These are phyloP conservation scores for Clepsis dumicolana DNA, from an alignment of 2,888 invertebrate genomes.

Conservation along the genomic window DNA sequence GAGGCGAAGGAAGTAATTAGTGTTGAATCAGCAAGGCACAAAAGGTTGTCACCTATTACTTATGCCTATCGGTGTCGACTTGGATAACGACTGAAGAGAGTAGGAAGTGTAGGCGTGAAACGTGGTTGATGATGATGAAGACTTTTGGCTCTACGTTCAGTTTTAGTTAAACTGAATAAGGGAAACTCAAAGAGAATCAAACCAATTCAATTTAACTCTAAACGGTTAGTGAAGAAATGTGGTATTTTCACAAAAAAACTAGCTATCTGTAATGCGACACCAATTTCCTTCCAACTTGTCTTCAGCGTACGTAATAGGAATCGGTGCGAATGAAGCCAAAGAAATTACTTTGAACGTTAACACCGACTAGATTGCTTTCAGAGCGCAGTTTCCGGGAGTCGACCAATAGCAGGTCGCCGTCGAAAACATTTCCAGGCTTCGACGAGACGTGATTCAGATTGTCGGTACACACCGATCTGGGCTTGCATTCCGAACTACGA, in stretches of 20 bases:
- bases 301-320: slow-evolving; percentile 43
- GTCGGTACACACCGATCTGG: slow-evolving; percentile 46
- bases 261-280: background rate
- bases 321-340: slow-evolving; percentile 64
- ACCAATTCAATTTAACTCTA: background rate
- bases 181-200: background rate
- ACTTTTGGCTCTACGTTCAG: background rate
- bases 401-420: slow-evolving; percentile 57
- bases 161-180: background rate
- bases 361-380: slow-evolving; percentile 75
- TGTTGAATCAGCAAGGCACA: slow-evolving; percentile 56
- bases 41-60: slow-evolving; percentile 49
- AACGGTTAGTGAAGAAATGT: background rate
- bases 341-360: slow-evolving; percentile 75
- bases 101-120: background rate
- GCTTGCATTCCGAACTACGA: slow-evolving; percentile 6
- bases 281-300: slow-evolving; percentile 25
- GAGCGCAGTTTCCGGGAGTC: slow-evolving; percentile 66
- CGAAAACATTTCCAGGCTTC: slow-evolving; percentile 62
- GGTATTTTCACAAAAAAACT: background rate
- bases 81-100: background rate
- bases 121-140: background rate
- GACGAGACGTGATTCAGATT: slow-evolving; percentile 65
- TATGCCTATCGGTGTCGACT: slow-evolving; percentile 20
- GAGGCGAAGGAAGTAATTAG: slow-evolving; percentile 60